These are phyloP conservation scores for Meles meles DNA, from an alignment of 2,113 vertebrate genomes.

Conservation along the genomic window DNA sequence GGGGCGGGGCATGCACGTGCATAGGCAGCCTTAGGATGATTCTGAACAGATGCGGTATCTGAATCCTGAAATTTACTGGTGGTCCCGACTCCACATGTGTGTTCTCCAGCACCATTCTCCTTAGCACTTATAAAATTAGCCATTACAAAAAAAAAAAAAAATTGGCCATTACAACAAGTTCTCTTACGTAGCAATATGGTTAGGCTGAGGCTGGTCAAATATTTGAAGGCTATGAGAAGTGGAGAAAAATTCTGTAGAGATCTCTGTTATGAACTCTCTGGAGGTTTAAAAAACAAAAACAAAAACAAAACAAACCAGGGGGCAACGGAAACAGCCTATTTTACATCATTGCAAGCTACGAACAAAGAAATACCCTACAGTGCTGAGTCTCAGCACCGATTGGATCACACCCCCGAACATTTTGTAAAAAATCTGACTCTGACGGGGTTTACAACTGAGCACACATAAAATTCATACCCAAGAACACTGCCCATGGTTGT, in stretches of 20 bases:
- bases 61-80: background rate
- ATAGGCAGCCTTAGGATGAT: background rate
- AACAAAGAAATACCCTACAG: background rate
- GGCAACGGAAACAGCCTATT: background rate
- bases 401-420: background rate
- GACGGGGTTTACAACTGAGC: background rate
- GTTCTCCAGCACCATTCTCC: background rate
- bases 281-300: background rate
- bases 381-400: background rate
- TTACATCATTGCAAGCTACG: background rate
- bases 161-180: background rate
- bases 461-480: background rate
- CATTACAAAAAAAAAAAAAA: background rate
- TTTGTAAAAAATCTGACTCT: background rate
- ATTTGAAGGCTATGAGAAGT: background rate
- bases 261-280: background rate
- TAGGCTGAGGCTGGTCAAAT: background rate
- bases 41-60: background rate
- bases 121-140: background rate
- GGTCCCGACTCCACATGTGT: background rate
- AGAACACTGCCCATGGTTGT: background rate
- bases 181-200: background rate
- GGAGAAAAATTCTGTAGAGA: background rate
- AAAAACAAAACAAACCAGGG: background rate
- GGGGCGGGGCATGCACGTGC: accelerated